Conservation (phyloP, 2,888 invertebrate species). For the Acanthosoma haemorrhoidale region DNA sequence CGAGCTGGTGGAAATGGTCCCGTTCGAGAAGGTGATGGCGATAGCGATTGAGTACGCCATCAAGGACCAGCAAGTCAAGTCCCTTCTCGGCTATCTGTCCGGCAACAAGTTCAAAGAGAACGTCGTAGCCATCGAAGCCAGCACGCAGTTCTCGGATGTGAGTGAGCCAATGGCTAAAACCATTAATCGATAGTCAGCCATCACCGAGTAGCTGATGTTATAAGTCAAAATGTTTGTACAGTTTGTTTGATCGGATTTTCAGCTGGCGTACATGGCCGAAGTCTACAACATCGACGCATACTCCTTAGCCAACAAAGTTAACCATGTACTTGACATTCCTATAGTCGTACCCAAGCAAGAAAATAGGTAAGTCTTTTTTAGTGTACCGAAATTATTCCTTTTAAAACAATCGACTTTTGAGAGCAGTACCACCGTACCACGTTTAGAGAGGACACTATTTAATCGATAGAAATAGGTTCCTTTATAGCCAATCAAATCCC, state of each 20-base stretch:
- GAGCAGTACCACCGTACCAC: too few relatives aligned
- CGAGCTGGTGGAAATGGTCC: conserved; percentile 39
- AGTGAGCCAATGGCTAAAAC: too few relatives aligned
- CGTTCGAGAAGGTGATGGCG: conserved; percentile 37
- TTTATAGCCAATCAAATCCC: too few relatives aligned
- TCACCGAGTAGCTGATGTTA: too few relatives aligned
- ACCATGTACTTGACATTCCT: conserved; percentile 34
- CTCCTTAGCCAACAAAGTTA: conserved; percentile 36
- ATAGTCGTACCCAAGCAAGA: background rate
- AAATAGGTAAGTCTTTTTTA: conserved; percentile 24
- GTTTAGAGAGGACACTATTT: too few relatives aligned
- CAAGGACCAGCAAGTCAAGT: conserved; percentile 36
- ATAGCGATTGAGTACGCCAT: conserved; percentile 39
- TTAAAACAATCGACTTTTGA: too few relatives aligned
- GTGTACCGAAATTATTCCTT: too few relatives aligned
- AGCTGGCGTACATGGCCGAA: conserved; percentile 18
- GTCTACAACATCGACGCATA: conserved; percentile 35
- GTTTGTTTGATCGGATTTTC: background rate
- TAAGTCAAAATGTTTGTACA: too few relatives aligned
- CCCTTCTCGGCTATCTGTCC: conserved; percentile 36
- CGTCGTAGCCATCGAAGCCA: conserved; percentile 33
- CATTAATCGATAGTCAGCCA: too few relatives aligned
- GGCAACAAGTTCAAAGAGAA: conserved; percentile 36
- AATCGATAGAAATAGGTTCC: too few relatives aligned
- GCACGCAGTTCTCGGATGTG: conserved; percentile 36